Evolutionary conservation across 2,797 vertebrate species (phyloP).

Genomic region (Anguilla obscura): DNA sequence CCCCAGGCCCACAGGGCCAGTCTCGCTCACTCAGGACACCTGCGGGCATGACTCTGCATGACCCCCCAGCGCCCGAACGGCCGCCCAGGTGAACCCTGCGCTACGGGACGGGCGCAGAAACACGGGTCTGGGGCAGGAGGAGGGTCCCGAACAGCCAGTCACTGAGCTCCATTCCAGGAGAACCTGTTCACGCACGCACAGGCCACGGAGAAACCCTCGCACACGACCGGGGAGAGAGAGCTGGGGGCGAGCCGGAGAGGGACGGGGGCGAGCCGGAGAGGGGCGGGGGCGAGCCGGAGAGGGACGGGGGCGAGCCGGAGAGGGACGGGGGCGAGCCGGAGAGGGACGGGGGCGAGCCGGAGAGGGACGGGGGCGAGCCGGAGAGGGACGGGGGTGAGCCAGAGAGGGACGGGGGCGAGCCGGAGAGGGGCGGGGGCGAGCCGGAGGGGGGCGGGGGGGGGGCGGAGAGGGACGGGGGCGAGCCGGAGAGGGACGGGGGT

Average conservation of each 20-base stretch:
- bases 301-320: too few species aligned
- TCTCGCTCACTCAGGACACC: slow-evolving; percentile 12
- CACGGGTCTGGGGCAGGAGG: background rate
- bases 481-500: too few species aligned
- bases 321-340: too few species aligned
- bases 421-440: too few species aligned
- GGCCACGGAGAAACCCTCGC: background rate
- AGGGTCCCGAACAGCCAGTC: slow-evolving; percentile 32
- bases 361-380: too few species aligned
- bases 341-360: too few species aligned
- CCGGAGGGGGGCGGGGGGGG: too few species aligned
- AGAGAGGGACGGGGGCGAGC: too few species aligned
- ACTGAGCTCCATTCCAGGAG: background rate
- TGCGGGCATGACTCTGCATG: background rate
- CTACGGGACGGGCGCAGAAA: background rate
- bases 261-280: too few species aligned
- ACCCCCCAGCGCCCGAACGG: slow-evolving; percentile 7
- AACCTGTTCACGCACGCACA: background rate
- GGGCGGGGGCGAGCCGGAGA: too few species aligned
- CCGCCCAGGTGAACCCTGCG: slow-evolving; percentile 33
- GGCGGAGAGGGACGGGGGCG: too few species aligned
- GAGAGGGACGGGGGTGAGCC: too few species aligned
- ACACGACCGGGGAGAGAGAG: background rate
- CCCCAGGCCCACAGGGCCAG: background rate
- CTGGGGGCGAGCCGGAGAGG: background rate